Base-by-base conservation (phyloP, 2,113 vertebrate genomes). In the Pica pica region DNA sequence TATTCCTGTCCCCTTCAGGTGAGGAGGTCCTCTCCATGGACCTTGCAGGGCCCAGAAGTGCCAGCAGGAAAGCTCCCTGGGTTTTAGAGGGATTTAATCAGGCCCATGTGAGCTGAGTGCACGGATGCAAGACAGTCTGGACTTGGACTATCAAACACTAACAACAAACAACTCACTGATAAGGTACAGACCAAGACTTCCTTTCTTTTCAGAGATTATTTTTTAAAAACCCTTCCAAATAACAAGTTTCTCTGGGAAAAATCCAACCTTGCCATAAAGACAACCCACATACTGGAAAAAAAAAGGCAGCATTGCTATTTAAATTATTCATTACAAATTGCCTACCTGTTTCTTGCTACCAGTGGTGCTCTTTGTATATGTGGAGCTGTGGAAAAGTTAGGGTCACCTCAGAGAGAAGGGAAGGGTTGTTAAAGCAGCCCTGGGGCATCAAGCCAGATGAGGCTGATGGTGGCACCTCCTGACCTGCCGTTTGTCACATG, bases 81-180 rank as follows among this genome's bases (percentile, higher is more conserved):
- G 27, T 16, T 65, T 77, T 7, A 28, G 52, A 50, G 0, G 10
- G 33, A 37, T 83, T 86, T 77, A 89, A 78, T 74, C n/a, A 91
- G 50, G 47, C 68, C 76, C 80, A 65, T 30, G 50, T 91, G 80
- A 91, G 46, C 87, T 73, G 20, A 41, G 59, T 61, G 55, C 69
- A n/a, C 0, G 4, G 44, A 57, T 33, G 71, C 63, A 89, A 83
- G 73, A 8, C n/a, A 89, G 71, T 26, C 68, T 74, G 59, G 63
- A 46, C 78, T 27, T 77, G 68, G 55, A 77, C 80, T 94, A 81
- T 84, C 83, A 42, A 93, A 86, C 37, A 63, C 59, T 90, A 53
- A 42, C 55, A 92, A 89, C 76, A 95, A 94, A 74, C 68, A 89
- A 42, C 50, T 83, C 73, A 59, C 39, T 91, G 91, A 91, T 67